Percentiles rank a stretch among this genome's conserved stretches.
Conservation (phyloP, 2,113 vertebrate genomes). For the Malurus elegans region DNA sequence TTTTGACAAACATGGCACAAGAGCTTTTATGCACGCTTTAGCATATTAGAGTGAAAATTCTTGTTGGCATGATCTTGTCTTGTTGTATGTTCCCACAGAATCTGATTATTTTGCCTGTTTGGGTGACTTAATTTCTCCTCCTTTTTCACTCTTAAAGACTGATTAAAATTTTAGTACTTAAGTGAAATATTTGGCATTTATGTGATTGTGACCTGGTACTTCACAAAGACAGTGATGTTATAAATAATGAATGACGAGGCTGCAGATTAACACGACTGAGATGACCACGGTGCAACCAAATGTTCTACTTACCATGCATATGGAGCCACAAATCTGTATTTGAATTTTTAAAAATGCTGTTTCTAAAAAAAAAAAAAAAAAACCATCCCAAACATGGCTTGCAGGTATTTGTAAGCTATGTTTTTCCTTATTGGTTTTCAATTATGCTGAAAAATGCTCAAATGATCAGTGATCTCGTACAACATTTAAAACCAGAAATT, state of each 20-base stretch:
- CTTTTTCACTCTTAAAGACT: background rate
- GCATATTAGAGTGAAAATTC: background rate
- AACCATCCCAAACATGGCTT: background rate
- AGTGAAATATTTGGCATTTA: background rate
- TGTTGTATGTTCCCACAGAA: background rate
- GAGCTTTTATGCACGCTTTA: background rate
- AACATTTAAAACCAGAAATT: background rate
- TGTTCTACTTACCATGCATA: conserved; percentile 29
- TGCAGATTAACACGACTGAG: conserved; percentile 49
- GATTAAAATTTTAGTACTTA: background rate
- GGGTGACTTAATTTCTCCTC: background rate
- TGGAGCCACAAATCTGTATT: conserved; percentile 14
- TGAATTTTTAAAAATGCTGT: conserved; percentile 22
- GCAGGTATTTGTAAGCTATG: background rate
- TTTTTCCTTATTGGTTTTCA: conserved; percentile 12
- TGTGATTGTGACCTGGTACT: background rate
- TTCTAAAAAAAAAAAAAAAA: background rate
- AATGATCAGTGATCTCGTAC: background rate
- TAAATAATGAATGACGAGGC: conserved; percentile 24
- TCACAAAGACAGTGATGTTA: conserved; percentile 24
- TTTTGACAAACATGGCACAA: background rate
- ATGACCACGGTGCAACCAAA: conserved; percentile 63
- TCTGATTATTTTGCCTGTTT: background rate
- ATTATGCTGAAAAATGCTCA: background rate
- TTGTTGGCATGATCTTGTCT: background rate